Evolutionary conservation across 2,113 vertebrate genomes (phyloP), one percentile per base, ranked within the genome.

Genomic region (Psophia crepitans): DNA sequence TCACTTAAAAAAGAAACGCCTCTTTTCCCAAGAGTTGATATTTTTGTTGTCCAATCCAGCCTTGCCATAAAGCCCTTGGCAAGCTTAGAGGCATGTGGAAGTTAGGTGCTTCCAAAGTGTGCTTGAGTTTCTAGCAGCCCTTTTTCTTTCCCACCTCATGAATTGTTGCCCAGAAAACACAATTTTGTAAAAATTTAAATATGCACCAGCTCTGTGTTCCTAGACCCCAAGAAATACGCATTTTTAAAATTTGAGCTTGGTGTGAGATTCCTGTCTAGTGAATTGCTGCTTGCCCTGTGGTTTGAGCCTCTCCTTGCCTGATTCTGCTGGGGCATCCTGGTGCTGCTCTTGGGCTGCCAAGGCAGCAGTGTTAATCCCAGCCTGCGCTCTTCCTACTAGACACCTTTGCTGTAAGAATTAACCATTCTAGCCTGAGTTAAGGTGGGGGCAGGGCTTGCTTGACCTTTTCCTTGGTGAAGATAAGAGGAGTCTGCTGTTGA

Each of bases 241-340:
- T 13, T 28, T 46, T 14, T 18, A 27, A 22, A 57, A 17, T 13
- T 8, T 24, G 53, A 27, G 8, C 53, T 48, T 21, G 32, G 3
- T 68, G 26, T 64, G 39, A n/a, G 19, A 5, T 33, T 66, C 33
- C 12, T 63, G 63, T 15, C 32, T 48, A 56, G 51, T 1, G 20
- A 37, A 14, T 44, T 57, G 4, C 9, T 11, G 1, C 30, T 68
- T 83, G 35, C 11, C 33, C 22, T 68, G 32, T 37, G 60, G 3
- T 30, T 75, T 6, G 4, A 30, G 35, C 5, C 2, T 23, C 46
- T 61, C 30, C 15, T 77, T 54, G 32, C 7, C 18, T 2, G 2
- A 4, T 32, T 33, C 30, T 82, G 17, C 13, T 19, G 2, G 63
- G 21, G 28, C 4, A 1, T 10, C 28, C 26, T 1, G 0, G 33